phyloP scores from a whole-genome alignment of 2,113 vertebrate species.

The Parotia lawesii region DNA sequence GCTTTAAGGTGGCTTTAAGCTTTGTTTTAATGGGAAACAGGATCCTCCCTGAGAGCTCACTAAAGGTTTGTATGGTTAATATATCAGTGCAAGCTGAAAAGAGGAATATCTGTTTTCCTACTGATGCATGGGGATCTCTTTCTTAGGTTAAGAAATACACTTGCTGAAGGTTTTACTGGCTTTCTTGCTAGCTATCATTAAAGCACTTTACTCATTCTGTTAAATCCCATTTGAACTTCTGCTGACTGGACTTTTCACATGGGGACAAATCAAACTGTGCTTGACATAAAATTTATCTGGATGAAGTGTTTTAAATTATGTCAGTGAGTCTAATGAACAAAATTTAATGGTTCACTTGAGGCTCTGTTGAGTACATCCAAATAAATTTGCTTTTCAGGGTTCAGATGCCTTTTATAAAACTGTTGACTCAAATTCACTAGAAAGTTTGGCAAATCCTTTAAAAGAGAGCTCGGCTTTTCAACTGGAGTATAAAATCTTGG shows the following conservation, averaged over 20 bases:
- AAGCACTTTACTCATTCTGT: not conserved
- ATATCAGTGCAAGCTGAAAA: not conserved
- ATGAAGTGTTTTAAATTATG: conserved; percentile 43
- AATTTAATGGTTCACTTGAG: conserved; percentile 36
- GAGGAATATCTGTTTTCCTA: not conserved
- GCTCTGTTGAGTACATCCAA: conserved; percentile 13
- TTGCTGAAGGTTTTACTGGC: not conserved
- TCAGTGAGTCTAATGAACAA: conserved; percentile 29
- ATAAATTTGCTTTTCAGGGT: conserved; percentile 25
- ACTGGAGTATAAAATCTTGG: not conserved
- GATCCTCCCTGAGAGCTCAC: not conserved
- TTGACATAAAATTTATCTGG: conserved; percentile 31
- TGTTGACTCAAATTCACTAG: not conserved
- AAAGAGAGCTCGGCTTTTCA: not conserved
- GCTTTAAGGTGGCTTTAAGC: not conserved
- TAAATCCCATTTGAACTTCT: conserved; percentile 14
- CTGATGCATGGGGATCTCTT: not conserved
- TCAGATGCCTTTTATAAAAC: not conserved
- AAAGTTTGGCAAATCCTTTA: not conserved
- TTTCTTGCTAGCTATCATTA: not conserved
- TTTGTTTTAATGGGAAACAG: not conserved
- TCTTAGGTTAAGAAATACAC: not conserved
- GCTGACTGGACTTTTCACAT: conserved; percentile 34
- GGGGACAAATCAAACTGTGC: conserved; percentile 17
- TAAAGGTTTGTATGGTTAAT: not conserved